Conservation (phyloP, 2,888 invertebrate genomes). For the Parnassius apollo region DNA sequence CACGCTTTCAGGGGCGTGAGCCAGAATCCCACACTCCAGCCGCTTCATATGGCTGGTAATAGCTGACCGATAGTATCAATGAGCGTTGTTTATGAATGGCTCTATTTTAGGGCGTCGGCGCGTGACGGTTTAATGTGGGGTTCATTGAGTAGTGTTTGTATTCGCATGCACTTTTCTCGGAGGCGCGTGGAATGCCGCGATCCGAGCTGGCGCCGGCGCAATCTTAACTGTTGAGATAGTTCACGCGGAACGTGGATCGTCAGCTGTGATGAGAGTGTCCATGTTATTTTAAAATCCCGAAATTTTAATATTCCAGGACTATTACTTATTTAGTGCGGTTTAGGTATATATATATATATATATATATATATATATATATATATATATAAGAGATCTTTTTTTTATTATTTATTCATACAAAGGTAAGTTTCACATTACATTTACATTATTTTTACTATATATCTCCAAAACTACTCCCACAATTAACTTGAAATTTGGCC, state of each 20-base stretch:
- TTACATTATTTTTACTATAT: too few relatives aligned
- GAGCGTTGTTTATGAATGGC: constrained; percentile 68
- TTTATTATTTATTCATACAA: too few relatives aligned
- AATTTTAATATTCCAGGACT: too few relatives aligned
- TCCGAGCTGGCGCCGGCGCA: constrained; percentile 42
- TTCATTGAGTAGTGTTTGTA: constrained; percentile 47
- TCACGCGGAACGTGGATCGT: constrained; percentile 12
- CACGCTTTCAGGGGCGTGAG: constrained; percentile 47
- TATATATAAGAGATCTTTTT: too few relatives aligned
- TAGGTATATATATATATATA: too few relatives aligned
- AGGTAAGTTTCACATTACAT: too few relatives aligned
- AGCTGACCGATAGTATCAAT: constrained; percentile 52
- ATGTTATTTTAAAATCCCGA: not conserved
- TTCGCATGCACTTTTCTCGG: constrained; percentile 62
- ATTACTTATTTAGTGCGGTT: too few relatives aligned
- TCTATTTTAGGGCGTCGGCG: constrained; percentile 65
- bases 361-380: too few relatives aligned
- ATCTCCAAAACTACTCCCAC: too few relatives aligned
- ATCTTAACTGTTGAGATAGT: constrained; percentile 17
- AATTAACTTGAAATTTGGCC: too few relatives aligned
- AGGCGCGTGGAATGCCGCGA: constrained; percentile 47
- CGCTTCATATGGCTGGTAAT: constrained; percentile 45
- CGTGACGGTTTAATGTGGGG: constrained; percentile 58
- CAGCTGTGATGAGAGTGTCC: constrained; percentile 9
- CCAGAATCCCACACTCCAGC: constrained; percentile 55